These are phyloP conservation scores for Siniperca knerii DNA, from an alignment of 2,113 vertebrate species.

Conservation along the genomic window DNA sequence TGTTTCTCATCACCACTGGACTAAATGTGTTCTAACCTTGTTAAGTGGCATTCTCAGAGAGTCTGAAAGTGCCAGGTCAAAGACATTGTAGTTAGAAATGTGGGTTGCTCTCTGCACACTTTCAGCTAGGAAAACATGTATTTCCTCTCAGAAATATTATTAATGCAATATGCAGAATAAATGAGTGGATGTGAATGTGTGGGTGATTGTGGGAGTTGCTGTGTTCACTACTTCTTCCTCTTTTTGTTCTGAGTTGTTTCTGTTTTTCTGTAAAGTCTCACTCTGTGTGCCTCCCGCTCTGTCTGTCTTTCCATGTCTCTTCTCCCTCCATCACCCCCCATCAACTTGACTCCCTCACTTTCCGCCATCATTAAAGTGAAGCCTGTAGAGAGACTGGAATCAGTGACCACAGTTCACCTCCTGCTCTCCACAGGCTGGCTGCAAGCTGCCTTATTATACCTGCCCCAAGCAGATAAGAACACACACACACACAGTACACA, in stretches of 20 bases:
- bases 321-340: neutral
- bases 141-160: neutral
- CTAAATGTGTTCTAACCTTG: slow-evolving; percentile 6
- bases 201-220: neutral
- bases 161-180: neutral
- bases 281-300: neutral
- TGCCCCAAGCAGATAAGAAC: neutral
- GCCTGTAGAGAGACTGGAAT: slow-evolving; percentile 40
- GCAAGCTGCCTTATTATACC: slow-evolving; percentile 30
- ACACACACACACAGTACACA: slow-evolving; percentile 1
- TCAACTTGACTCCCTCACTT: slow-evolving; percentile 27
- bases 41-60: neutral
- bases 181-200: neutral
- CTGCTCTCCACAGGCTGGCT: slow-evolving; percentile 22
- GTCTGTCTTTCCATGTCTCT: neutral
- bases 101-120: neutral
- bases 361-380: slow-evolving; percentile 36
- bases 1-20: neutral
- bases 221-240: neutral
- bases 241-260: slow-evolving; percentile 10
- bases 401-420: slow-evolving; percentile 42
- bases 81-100: neutral
- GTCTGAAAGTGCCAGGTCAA: neutral
- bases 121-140: neutral
- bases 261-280: neutral